Evolutionary conservation across 2,797 vertebrate species (phyloP).

Genomic region (Arctocebus calabarensis): DNA sequence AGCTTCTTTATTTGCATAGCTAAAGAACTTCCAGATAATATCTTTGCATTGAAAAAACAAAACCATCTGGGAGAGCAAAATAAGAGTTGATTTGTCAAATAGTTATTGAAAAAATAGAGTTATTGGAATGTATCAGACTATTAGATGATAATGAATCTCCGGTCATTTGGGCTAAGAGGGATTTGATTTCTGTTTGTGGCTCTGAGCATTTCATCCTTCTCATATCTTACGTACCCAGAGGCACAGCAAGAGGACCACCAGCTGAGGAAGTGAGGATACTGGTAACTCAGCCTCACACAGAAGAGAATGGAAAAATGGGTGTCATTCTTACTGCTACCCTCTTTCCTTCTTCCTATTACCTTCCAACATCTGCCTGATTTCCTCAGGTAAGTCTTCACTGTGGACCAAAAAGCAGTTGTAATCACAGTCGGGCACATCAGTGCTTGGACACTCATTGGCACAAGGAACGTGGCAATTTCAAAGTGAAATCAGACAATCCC

Average conservation of each 20-base stretch:
- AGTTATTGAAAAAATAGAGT: constrained; percentile 24
- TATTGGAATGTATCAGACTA: neutral
- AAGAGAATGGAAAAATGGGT: neutral
- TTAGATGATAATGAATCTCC: neutral
- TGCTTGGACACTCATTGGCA: neutral
- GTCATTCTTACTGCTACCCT: neutral
- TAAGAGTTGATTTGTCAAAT: neutral
- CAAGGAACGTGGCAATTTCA: neutral
- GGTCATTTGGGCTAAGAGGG: neutral
- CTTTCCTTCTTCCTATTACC: neutral
- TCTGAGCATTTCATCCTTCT: constrained; percentile 4
- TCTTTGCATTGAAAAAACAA: neutral
- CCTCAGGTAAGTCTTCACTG: neutral
- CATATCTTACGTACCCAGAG: neutral
- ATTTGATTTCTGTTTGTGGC: constrained; percentile 7
- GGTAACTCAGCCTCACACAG: neutral
- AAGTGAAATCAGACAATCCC: neutral
- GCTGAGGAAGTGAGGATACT: neutral
- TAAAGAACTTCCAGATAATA: neutral
- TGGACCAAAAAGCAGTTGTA: neutral
- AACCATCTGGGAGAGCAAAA: neutral
- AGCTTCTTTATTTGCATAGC: neutral
- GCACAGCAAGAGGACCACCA: neutral
- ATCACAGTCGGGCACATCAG: neutral
- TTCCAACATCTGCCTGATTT: neutral